These are phyloP conservation scores for Aphelinus atriplicis DNA, from an alignment of 1,140 invertebrate species.

Conservation along the genomic window DNA sequence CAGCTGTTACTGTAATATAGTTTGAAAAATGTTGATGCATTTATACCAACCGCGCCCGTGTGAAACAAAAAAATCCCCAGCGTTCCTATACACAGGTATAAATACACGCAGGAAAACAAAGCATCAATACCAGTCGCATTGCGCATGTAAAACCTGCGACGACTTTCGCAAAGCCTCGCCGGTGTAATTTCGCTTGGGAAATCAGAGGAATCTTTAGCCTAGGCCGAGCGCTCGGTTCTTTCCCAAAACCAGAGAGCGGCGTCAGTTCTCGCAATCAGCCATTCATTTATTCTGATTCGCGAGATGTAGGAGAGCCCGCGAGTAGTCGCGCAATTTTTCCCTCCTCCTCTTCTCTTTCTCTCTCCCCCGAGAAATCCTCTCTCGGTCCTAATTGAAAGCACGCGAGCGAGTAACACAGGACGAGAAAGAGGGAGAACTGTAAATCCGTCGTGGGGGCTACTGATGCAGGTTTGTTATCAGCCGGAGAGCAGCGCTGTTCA, in stretches of 20 bases:
- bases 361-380: neutral
- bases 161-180: neutral
- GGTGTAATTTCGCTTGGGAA: constrained; percentile 19
- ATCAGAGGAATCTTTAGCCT: neutral
- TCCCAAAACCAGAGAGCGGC: neutral
- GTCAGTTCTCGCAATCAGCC: neutral
- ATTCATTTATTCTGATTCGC: neutral
- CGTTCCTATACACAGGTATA: no score
- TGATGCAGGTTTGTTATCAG: no score
- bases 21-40: no score
- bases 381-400: constrained; percentile 6
- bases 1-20: no score
- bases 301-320: no score
- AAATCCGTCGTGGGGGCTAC: constrained; percentile 3
- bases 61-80: no score
- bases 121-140: no score
- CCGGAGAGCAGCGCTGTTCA: no score
- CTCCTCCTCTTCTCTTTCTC: neutral
- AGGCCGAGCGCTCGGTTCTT: no score
- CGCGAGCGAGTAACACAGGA: neutral
- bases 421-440: neutral
- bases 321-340: no score
- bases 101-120: no score
- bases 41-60: no score
- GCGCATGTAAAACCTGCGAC: neutral